Conservation (phyloP, 2,888 invertebrate genomes). For the Noctua pronuba region DNA sequence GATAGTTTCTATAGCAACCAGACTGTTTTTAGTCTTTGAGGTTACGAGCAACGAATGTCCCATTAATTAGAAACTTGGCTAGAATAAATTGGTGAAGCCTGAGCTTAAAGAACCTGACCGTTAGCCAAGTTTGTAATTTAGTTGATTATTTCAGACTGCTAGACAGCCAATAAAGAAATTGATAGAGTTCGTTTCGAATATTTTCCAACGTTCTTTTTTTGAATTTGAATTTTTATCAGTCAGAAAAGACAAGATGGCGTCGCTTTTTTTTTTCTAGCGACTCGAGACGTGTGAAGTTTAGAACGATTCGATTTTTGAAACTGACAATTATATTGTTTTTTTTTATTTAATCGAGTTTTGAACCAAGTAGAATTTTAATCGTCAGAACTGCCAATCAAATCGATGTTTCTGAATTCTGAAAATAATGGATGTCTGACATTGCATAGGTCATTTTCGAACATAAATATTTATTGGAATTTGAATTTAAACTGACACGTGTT, state of each 20-base stretch:
- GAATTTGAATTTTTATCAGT: neutral
- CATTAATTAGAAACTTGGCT: slow-evolving; percentile 55
- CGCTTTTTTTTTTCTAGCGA: neutral
- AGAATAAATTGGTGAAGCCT: slow-evolving; percentile 45
- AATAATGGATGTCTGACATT: neutral
- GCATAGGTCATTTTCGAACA: slow-evolving; percentile 2
- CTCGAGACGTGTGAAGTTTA: neutral
- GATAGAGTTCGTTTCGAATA: neutral
- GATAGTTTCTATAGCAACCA: slow-evolving; percentile 26
- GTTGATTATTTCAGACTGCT: slow-evolving; percentile 39
- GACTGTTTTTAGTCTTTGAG: slow-evolving; percentile 18
- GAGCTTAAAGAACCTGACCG: slow-evolving; percentile 16
- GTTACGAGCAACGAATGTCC: slow-evolving; percentile 26
- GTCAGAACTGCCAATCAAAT: neutral
- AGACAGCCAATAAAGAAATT: slow-evolving; percentile 27
- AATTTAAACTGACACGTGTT: slow-evolving; percentile 1
- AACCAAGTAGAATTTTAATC: neutral
- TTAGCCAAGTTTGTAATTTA: slow-evolving; percentile 58
- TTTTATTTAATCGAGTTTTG: neutral
- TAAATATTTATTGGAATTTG: slow-evolving; percentile 10
- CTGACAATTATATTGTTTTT: slow-evolving; percentile 5
- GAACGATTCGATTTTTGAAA: neutral
- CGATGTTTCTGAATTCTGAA: slow-evolving; percentile 6
- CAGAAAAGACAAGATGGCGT: slow-evolving; percentile 8
- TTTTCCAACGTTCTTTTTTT: neutral